Evolutionary conservation across 92 coral and sea anemone genomes (phyloP).

Genomic region (Metridium senile): DNA sequence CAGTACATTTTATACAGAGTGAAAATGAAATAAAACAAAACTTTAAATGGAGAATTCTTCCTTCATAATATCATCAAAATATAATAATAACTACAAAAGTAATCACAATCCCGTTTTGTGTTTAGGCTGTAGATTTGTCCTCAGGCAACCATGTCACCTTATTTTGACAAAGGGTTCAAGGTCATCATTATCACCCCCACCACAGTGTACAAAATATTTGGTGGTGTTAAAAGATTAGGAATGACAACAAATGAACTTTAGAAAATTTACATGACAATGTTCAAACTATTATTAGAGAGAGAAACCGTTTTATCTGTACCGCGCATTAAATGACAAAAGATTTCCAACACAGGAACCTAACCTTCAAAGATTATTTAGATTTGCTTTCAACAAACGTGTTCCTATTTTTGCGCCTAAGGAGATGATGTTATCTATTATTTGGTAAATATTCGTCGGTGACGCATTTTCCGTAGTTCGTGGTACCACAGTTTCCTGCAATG

Average conservation of each 20-base stretch:
- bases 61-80: neutral
- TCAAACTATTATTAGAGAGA: neutral
- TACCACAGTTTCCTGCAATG: neutral
- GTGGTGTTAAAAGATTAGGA: neutral
- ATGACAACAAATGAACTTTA: neutral
- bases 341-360: too few species aligned
- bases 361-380: neutral
- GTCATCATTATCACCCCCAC: neutral
- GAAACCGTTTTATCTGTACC: neutral
- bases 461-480: constrained; percentile 1
- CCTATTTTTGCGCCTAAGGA: constrained; percentile 2
- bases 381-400: constrained; percentile 3
- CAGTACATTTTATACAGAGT: too few species aligned
- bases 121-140: too few species aligned
- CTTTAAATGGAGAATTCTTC: neutral
- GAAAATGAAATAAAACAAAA: too few species aligned
- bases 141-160: neutral
- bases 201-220: neutral
- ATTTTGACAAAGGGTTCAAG: neutral
- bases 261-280: neutral
- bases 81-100: too few species aligned
- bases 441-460: neutral
- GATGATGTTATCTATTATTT: neutral
- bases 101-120: too few species aligned
- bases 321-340: neutral